Conservation (phyloP, 2,888 invertebrate species). For the Deroplatys truncata region DNA sequence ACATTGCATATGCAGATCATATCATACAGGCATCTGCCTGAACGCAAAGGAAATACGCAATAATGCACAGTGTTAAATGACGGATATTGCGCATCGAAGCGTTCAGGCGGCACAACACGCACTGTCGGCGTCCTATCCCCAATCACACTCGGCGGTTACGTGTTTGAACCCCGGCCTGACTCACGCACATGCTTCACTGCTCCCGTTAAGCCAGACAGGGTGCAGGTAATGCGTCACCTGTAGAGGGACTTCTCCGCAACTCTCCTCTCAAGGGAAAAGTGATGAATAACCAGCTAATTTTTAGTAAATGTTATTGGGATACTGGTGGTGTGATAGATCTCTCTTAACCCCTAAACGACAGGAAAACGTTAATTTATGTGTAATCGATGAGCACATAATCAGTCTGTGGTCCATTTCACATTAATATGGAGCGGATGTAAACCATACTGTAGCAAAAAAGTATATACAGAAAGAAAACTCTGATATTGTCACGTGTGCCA, state of each 20-base stretch:
- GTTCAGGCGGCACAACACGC: not conserved
- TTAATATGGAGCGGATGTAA: too few species aligned
- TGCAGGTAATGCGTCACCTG: not conserved
- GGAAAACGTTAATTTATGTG: too few species aligned
- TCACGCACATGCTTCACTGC: not conserved
- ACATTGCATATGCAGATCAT: not conserved
- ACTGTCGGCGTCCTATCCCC: not conserved
- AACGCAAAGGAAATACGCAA: not conserved
- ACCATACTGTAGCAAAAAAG: too few species aligned
- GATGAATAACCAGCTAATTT: too few species aligned
- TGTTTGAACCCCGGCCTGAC: not conserved
- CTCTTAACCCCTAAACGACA: too few species aligned
- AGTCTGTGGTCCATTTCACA: too few species aligned
- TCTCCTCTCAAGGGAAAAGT: too few species aligned
- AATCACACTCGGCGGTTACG: not conserved
- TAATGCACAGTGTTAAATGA: not conserved
- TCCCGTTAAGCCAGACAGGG: not conserved
- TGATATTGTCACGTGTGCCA: too few species aligned
- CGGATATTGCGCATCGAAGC: not conserved
- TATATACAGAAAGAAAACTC: too few species aligned
- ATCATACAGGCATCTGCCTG: not conserved
- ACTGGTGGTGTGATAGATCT: too few species aligned
- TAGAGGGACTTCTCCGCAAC: not conserved
- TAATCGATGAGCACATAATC: too few species aligned
- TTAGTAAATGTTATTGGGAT: too few species aligned